A percentile compares a stretch with the other conserved stretches of the same genome.
phyloP scores from a whole-genome alignment of 2,113 vertebrate species.

The Cervus canadensis region DNA sequence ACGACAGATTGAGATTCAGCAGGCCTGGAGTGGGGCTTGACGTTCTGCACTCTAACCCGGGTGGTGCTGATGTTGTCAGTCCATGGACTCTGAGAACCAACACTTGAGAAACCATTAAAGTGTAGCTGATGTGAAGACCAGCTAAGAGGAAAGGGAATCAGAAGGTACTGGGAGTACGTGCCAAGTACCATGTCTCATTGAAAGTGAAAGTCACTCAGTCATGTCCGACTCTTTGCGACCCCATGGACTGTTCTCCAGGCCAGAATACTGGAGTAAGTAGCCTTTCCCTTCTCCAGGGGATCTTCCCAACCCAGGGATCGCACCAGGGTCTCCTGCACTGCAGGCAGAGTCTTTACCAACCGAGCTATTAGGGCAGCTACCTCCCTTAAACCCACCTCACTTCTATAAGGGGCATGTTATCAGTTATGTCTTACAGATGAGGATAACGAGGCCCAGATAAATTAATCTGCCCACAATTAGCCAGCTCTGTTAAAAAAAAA shows the following conservation, averaged over 20 bases:
- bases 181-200: neutral
- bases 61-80: neutral
- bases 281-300: neutral
- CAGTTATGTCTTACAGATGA: neutral
- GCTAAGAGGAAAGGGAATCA: neutral
- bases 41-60: neutral
- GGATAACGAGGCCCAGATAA: neutral
- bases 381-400: neutral
- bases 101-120: neutral
- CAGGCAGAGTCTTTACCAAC: neutral
- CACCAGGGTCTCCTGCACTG: neutral
- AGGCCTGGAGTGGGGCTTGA: neutral
- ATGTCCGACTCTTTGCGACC: neutral
- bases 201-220: neutral
- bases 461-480: neutral
- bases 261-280: neutral
- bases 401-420: neutral
- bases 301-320: neutral
- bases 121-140: neutral
- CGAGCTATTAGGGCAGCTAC: neutral
- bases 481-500: neutral
- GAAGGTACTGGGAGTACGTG: neutral
- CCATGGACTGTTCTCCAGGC: neutral
- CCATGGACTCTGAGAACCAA: neutral
- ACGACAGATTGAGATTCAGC: neutral